Percentiles rank a stretch among this genome's conserved stretches.
Conservation (phyloP, 2,888 invertebrate species). For the Eristalis intricaria region DNA sequence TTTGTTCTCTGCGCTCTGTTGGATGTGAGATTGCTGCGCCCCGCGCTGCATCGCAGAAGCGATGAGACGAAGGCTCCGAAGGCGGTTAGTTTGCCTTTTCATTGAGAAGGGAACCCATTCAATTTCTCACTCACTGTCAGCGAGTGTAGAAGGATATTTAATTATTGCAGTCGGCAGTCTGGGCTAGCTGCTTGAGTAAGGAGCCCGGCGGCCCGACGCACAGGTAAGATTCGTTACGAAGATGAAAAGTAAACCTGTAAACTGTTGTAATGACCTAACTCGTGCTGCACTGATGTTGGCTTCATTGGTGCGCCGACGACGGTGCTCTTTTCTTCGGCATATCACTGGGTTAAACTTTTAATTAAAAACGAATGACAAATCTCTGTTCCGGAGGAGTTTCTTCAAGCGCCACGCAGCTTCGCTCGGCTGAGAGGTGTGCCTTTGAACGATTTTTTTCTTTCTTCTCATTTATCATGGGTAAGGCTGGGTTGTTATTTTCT, state of each 20-base stretch:
- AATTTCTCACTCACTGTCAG: slow-evolving; percentile 69
- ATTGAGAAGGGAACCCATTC: slow-evolving; percentile 54
- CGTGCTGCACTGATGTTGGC: neutral
- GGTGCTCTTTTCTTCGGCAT: slow-evolving; percentile 11
- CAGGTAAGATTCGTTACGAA: slow-evolving; percentile 34
- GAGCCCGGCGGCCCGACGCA: neutral
- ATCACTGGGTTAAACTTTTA: slow-evolving; percentile 71
- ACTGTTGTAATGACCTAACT: slow-evolving; percentile 49
- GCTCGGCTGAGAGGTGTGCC: neutral
- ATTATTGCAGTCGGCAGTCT: slow-evolving; percentile 56
- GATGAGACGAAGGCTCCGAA: neutral
- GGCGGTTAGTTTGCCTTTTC: slow-evolving; percentile 51
- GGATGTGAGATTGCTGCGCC: slow-evolving; percentile 13
- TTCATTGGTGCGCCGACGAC: neutral
- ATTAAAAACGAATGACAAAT: slow-evolving; percentile 70
- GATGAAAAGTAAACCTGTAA: slow-evolving; percentile 68
- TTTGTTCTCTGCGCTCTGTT: neutral
- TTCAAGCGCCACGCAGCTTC: slow-evolving; percentile 28
- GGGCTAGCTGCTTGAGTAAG: slow-evolving; percentile 37
- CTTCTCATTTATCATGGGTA: slow-evolving; percentile 18
- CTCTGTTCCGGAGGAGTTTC: slow-evolving; percentile 62
- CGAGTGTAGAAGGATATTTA: slow-evolving; percentile 60
- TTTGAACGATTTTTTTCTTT: slow-evolving; percentile 7
- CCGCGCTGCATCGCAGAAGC: neutral
- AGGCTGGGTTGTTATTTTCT: neutral